Evolutionary conservation across 2,888 invertebrate genomes (phyloP).

Genomic region (Diaprepes abbreviatus): DNA sequence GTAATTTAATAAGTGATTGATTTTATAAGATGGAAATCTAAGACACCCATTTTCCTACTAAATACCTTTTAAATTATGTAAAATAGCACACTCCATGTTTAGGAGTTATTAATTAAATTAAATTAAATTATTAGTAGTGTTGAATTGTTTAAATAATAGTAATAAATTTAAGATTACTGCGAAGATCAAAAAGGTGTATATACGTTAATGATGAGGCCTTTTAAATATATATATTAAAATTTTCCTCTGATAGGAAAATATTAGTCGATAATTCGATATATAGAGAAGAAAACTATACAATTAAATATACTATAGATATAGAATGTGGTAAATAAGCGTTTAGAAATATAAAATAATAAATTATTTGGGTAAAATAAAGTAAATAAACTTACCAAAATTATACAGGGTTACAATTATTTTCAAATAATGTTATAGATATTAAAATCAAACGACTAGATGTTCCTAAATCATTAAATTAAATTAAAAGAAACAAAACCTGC

Average conservation of each 20-base stretch:
- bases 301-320: background rate
- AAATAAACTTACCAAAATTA: constrained; percentile 11
- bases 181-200: constrained; percentile 21
- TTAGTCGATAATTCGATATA: background rate
- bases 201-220: constrained; percentile 26
- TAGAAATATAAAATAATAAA: background rate
- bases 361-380: constrained; percentile 3
- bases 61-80: no score
- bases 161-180: background rate
- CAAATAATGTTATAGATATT: no score
- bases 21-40: no score
- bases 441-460: no score
- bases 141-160: no score
- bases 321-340: background rate
- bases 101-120: no score
- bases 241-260: background rate
- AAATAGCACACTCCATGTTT: no score
- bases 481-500: no score
- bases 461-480: no score
- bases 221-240: background rate
- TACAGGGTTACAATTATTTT: constrained; percentile 6
- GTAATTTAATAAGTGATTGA: no score
- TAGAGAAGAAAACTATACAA: background rate
- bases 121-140: no score
- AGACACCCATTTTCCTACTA: no score